These are phyloP conservation scores for Lophotis ruficrista DNA, from an alignment of 2,113 vertebrate species.

Conservation along the genomic window DNA sequence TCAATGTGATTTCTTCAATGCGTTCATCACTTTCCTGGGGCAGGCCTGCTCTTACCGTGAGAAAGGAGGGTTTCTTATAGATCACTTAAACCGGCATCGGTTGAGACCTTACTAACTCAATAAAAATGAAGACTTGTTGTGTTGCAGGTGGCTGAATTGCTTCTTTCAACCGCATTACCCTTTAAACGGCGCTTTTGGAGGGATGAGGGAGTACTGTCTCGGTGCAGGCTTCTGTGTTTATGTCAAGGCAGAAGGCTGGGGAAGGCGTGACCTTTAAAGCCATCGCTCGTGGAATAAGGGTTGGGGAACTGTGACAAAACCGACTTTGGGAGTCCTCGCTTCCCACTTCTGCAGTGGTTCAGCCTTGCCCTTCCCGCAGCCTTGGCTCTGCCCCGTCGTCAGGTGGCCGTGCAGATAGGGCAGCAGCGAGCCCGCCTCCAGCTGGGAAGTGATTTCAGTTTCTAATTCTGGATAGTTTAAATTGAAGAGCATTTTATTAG, in stretches of 20 bases:
- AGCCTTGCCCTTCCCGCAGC: background rate
- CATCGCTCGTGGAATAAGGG: background rate
- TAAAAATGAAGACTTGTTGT: conserved; percentile 41
- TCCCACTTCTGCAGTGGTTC: fast-evolving
- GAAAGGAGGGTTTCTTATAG: background rate
- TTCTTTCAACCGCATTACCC: background rate
- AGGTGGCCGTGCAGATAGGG: background rate
- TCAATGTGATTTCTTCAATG: background rate
- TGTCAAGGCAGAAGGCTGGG: background rate
- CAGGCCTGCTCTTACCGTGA: background rate
- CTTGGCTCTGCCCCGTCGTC: fast-evolving
- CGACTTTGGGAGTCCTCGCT: background rate
- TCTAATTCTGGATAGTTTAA: background rate
- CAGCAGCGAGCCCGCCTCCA: background rate
- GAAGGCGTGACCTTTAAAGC: background rate
- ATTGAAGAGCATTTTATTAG: background rate
- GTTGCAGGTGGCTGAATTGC: conserved; percentile 32
- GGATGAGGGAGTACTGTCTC: fast-evolving
- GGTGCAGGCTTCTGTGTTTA: background rate
- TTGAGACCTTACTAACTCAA: conserved; percentile 23
- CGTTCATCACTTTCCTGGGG: background rate
- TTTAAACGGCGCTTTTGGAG: background rate
- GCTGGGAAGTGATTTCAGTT: background rate
- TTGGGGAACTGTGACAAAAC: background rate
- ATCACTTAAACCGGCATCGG: background rate